These are phyloP conservation scores for Drosophila falleni DNA, from an alignment of 2,888 invertebrate species.

Conservation along the genomic window DNA sequence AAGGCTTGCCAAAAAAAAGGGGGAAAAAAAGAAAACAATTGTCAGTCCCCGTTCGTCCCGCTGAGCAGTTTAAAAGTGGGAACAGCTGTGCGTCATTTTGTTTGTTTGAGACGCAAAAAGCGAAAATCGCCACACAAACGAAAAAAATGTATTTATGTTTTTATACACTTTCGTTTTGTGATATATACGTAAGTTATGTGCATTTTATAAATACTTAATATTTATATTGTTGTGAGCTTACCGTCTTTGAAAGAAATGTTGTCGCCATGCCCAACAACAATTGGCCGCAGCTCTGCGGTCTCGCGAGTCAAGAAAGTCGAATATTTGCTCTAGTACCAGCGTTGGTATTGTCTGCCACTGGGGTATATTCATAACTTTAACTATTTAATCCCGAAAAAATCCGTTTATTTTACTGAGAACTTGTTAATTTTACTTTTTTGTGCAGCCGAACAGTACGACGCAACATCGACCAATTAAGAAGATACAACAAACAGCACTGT, in stretches of 20 bases:
- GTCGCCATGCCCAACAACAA: constrained; percentile 87
- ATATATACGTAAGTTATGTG: background rate
- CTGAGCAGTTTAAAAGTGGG: constrained; percentile 11
- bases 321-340: constrained; percentile 86
- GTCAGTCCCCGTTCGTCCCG: constrained; percentile 2
- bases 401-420: constrained; percentile 47
- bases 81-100: constrained; percentile 69
- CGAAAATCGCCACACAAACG: constrained; percentile 37
- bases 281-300: constrained; percentile 87
- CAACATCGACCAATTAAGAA: constrained; percentile 61
- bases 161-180: constrained; percentile 5
- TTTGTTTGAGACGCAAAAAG: constrained; percentile 72
- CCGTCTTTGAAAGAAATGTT: constrained; percentile 86
- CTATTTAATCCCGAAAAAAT: constrained; percentile 57
- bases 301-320: constrained; percentile 83
- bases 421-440: constrained; percentile 55
- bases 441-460: constrained; percentile 59
- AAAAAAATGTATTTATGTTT: constrained; percentile 5
- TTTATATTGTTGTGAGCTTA: constrained; percentile 60
- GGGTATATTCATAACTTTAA: constrained; percentile 74
- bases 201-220: background rate
- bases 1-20: constrained; percentile 56
- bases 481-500: constrained; percentile 30
- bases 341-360: constrained; percentile 84
- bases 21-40: constrained; percentile 12